phyloP scores from a whole-genome alignment of 1,140 invertebrate species.

The Drosophila lini region DNA sequence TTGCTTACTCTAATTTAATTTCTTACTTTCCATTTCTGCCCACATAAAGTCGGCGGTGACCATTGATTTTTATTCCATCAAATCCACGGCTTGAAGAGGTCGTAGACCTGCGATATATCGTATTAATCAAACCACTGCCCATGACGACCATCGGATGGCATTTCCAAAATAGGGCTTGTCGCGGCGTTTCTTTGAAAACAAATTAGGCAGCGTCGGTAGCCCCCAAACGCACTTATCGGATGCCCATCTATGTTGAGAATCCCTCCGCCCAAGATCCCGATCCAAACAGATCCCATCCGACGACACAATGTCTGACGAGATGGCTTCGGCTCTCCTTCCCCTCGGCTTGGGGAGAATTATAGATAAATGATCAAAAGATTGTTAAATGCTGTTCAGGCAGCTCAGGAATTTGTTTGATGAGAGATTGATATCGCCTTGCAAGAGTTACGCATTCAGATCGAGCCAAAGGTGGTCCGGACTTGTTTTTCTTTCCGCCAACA shows the following conservation, averaged over 20 bases:
- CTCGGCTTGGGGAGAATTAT: conserved; percentile 33
- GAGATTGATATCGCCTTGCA: conserved; percentile 69
- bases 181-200: conserved; percentile 70
- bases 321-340: conserved; percentile 10
- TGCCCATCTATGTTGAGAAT: conserved; percentile 59
- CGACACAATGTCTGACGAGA: conserved; percentile 68
- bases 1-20: background rate
- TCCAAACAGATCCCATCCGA: conserved; percentile 21
- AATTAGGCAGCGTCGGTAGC: conserved; percentile 57
- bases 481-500: conserved; percentile 30
- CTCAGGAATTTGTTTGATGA: conserved; percentile 76
- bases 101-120: conserved; percentile 24
- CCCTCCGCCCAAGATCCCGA: conserved; percentile 25
- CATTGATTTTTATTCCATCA: conserved; percentile 16
- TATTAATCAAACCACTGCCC: conserved; percentile 45
- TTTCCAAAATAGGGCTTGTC: conserved; percentile 45
- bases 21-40: conserved; percentile 14
- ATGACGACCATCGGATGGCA: conserved; percentile 41
- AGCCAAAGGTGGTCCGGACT: conserved; percentile 26
- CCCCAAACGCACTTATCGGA: conserved; percentile 61
- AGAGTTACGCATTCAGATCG: conserved; percentile 66
- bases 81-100: conserved; percentile 19
- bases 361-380: conserved; percentile 72
- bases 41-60: conserved; percentile 7
- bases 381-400: conserved; percentile 78